Conservation (phyloP, 2,888 invertebrate species). For the Leucophora obtusa region DNA sequence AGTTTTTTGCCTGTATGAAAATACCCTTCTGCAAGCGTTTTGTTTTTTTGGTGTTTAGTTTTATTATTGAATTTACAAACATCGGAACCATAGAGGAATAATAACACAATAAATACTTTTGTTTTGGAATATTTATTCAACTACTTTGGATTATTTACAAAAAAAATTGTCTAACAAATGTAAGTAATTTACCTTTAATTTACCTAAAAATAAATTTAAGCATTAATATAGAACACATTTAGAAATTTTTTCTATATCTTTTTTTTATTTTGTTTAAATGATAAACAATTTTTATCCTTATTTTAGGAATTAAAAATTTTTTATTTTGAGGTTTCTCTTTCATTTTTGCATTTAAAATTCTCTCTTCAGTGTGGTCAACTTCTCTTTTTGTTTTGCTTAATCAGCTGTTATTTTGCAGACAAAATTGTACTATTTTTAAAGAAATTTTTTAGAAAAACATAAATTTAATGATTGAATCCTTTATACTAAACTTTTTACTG, state of each 20-base stretch:
- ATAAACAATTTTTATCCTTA: background rate
- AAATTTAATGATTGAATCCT: too few relatives aligned
- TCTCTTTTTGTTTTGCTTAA: conserved; percentile 18
- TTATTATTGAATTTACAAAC: background rate
- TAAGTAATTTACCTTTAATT: background rate
- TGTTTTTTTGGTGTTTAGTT: background rate
- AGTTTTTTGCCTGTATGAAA: background rate
- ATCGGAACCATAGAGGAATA: too few relatives aligned
- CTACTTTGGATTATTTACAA: background rate
- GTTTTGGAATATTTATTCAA: too few relatives aligned
- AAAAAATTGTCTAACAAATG: background rate
- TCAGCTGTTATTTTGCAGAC: conserved; percentile 55
- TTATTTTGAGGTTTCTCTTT: conserved; percentile 7
- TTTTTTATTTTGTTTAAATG: conserved; percentile 14
- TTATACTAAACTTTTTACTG: too few relatives aligned
- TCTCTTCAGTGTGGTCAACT: background rate
- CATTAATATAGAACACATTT: background rate
- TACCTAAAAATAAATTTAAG: background rate
- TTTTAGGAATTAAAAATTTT: background rate
- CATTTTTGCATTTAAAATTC: background rate
- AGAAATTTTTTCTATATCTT: background rate
- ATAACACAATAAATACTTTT: too few relatives aligned
- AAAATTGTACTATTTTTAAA: background rate
- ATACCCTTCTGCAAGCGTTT: background rate
- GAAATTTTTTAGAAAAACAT: background rate